A percentile compares a stretch with the other conserved stretches of the same genome.
phyloP scores from a whole-genome alignment of 1,140 invertebrate genomes.

The Popillia japonica region DNA sequence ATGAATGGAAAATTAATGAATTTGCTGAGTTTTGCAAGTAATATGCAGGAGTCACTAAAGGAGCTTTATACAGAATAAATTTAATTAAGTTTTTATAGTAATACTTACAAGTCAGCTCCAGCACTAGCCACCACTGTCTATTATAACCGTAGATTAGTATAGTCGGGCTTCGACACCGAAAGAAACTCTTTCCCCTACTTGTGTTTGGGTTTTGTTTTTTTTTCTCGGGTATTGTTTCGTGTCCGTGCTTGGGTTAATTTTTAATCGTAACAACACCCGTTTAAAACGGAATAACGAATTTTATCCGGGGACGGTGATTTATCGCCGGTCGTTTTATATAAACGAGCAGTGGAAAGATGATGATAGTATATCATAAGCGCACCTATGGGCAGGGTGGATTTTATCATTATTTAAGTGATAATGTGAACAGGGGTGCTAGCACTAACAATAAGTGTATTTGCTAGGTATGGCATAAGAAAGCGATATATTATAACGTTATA shows the following conservation, averaged over 20 bases:
- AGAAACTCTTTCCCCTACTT: neutral
- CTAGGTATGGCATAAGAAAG: too few species aligned
- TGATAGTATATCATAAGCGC: conserved; percentile 26
- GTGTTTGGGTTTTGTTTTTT: conserved; percentile 22
- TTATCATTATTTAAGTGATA: conserved; percentile 3
- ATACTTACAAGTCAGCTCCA: too few species aligned
- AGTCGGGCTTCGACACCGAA: conserved; percentile 21
- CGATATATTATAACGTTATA: too few species aligned
- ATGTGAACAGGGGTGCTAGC: neutral
- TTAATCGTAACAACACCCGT: conserved; percentile 18
- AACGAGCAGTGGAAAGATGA: conserved; percentile 23
- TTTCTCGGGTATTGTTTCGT: conserved; percentile 17
- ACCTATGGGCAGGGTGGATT: neutral
- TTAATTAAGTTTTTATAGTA: too few species aligned
- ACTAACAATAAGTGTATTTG: neutral
- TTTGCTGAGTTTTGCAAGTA: too few species aligned
- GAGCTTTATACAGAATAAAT: too few species aligned
- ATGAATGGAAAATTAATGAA: too few species aligned
- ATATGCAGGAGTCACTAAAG: too few species aligned
- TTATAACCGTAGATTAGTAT: neutral
- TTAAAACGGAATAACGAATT: conserved; percentile 11
- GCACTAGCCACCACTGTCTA: neutral
- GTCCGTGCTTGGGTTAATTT: conserved; percentile 20
- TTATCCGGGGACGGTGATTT: conserved; percentile 4
- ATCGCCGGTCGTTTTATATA: conserved; percentile 17